A percentile compares a stretch with the other conserved stretches of the same genome.
phyloP scores from a whole-genome alignment of 2,888 invertebrate species.

The Nemurella pictetii region DNA sequence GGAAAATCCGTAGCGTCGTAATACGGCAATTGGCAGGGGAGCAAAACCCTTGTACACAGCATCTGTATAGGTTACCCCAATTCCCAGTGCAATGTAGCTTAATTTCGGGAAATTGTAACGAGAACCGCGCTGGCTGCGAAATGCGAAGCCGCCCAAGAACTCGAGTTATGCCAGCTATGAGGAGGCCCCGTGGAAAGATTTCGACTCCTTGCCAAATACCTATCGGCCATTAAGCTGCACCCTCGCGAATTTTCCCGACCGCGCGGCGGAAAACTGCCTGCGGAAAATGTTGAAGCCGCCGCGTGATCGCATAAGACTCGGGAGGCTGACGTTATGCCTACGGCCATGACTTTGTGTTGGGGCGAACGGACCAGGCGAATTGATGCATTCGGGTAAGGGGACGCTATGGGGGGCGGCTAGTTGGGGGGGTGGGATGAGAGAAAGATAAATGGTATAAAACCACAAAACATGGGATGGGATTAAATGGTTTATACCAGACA shows the following conservation, averaged over 20 bases:
- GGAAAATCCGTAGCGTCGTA: neutral
- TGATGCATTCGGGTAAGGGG: neutral
- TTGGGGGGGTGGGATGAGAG: constrained; percentile 4
- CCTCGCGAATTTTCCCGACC: neutral
- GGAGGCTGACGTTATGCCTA: neutral
- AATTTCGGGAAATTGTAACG: neutral
- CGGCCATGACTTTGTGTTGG: neutral
- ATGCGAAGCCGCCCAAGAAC: neutral
- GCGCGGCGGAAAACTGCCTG: neutral
- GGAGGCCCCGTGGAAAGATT: neutral
- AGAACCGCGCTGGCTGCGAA: neutral
- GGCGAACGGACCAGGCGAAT: neutral
- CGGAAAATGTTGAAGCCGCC: neutral
- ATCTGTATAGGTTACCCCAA: neutral
- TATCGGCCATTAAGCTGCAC: neutral
- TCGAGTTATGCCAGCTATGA: neutral
- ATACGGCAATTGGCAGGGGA: neutral
- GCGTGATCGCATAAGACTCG: neutral
- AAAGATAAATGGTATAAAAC: constrained; percentile 20
- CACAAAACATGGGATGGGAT: constrained; percentile 15
- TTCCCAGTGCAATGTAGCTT: neutral
- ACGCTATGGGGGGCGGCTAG: neutral
- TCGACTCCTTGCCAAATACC: neutral
- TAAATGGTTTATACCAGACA: constrained; percentile 25
- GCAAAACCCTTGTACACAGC: neutral